Conservation (phyloP, 2,113 vertebrate genomes). For the Campylomormyrus tamandua region DNA sequence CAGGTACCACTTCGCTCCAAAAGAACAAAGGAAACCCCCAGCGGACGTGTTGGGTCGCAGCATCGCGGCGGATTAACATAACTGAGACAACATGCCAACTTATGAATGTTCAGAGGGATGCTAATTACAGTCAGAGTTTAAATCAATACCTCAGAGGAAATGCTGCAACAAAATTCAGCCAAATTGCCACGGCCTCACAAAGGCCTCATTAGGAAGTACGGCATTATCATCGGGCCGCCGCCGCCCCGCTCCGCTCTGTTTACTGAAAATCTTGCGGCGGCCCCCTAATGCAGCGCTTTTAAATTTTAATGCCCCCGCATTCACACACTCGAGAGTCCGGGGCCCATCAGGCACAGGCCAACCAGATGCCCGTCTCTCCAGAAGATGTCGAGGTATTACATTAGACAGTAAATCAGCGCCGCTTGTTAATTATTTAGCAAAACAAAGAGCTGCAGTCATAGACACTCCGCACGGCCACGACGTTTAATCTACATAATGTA, state of each 20-base stretch:
- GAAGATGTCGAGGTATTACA: conserved; percentile 48
- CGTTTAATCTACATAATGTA: conserved; percentile 54
- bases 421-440: conserved; percentile 57
- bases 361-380: conserved; percentile 34
- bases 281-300: conserved; percentile 31
- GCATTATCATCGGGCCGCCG: conserved; percentile 3
- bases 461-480: conserved; percentile 41
- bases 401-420: conserved; percentile 51
- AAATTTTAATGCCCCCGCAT: conserved; percentile 35
- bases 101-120: conserved; percentile 36
- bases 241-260: conserved; percentile 23
- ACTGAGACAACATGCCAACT: conserved; percentile 43
- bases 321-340: conserved; percentile 29
- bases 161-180: conserved; percentile 29
- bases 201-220: conserved; percentile 28
- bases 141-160: conserved; percentile 48
- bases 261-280: conserved; percentile 25
- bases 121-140: conserved; percentile 46
- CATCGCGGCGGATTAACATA: conserved; percentile 42
- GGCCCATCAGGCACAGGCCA: conserved; percentile 20
- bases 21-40: conserved; percentile 35
- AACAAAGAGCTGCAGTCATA: conserved; percentile 55
- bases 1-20: conserved; percentile 34
- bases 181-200: conserved; percentile 41
- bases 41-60: conserved; percentile 36